A percentile compares a stretch with the other conserved stretches of the same genome.
Evolutionary conservation across 2,797 vertebrate species (phyloP).

Genomic region (Tapirus indicus): DNA sequence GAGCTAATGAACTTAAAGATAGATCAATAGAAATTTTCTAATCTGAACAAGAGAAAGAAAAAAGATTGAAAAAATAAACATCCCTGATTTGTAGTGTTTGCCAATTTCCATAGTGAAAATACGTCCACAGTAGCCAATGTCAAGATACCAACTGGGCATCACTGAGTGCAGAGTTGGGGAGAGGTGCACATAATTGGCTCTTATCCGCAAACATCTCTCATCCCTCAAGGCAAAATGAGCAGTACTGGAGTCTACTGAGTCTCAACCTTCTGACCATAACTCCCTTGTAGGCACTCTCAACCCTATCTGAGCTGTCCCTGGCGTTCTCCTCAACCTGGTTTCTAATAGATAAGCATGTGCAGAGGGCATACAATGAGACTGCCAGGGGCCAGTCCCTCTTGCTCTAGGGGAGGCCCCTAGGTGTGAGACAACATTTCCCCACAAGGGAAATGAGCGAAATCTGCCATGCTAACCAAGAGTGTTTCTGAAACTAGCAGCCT

Average conservation of each 20-base stretch:
- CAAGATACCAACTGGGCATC: background rate
- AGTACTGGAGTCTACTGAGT: background rate
- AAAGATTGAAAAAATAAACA: background rate
- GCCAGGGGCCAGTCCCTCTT: background rate
- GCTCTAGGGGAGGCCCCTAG: background rate
- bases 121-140: background rate
- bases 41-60: slow-evolving; percentile 30
- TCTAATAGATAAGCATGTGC: slow-evolving; percentile 7
- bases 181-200: background rate
- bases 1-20: background rate
- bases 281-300: background rate
- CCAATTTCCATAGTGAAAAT: slow-evolving; percentile 28
- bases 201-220: slow-evolving; percentile 25
- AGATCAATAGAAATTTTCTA: slow-evolving; percentile 26
- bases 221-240: background rate
- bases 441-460: slow-evolving; percentile 40
- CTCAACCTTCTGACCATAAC: background rate
- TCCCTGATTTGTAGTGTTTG: slow-evolving; percentile 17
- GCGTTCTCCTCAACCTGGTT: background rate
- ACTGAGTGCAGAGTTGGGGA: background rate
- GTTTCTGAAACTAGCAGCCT: slow-evolving; percentile 58
- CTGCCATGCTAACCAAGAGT: background rate
- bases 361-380: background rate
- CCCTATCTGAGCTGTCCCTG: background rate
- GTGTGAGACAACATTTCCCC: background rate